Conservation (phyloP, 2,113 vertebrate species). For the Pyxicephalus adspersus region DNA sequence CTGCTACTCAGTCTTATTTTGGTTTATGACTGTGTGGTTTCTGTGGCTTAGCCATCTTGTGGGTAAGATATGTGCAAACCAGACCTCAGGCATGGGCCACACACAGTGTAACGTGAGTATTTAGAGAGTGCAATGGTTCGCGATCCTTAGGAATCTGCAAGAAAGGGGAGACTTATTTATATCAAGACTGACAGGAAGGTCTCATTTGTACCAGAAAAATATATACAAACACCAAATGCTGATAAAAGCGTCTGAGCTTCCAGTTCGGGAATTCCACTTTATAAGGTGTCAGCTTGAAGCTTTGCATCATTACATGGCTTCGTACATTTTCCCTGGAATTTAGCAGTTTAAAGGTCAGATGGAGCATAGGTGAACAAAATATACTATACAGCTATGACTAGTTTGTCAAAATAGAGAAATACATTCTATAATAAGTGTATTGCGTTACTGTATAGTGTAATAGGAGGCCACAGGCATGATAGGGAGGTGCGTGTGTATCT, state of each 20-base stretch:
- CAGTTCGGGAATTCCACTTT: not conserved
- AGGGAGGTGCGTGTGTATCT: no score
- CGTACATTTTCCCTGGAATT: not conserved
- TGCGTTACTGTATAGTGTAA: no score
- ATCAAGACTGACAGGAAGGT: not conserved
- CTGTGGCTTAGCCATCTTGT: conserved; percentile 36
- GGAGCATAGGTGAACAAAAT: not conserved
- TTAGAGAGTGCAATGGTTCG: conserved; percentile 10
- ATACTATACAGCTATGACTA: no score
- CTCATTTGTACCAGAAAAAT: not conserved
- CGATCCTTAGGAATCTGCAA: conserved; percentile 13
- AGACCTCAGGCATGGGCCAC: conserved; percentile 39
- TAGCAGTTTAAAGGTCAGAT: not conserved
- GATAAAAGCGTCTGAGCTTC: conserved; percentile 21
- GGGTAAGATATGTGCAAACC: conserved; percentile 43
- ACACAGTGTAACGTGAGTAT: conserved; percentile 40
- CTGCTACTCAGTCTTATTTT: conserved; percentile 27
- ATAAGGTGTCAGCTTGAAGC: not conserved
- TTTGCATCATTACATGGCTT: not conserved
- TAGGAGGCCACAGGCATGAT: no score
- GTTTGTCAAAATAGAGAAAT: no score
- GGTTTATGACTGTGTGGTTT: conserved; percentile 42
- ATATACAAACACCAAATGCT: conserved; percentile 26
- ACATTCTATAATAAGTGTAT: no score
- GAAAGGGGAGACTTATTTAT: conserved; percentile 13